Conservation (phyloP, 1,140 invertebrate species). For the Proctacanthus coquilletti region DNA sequence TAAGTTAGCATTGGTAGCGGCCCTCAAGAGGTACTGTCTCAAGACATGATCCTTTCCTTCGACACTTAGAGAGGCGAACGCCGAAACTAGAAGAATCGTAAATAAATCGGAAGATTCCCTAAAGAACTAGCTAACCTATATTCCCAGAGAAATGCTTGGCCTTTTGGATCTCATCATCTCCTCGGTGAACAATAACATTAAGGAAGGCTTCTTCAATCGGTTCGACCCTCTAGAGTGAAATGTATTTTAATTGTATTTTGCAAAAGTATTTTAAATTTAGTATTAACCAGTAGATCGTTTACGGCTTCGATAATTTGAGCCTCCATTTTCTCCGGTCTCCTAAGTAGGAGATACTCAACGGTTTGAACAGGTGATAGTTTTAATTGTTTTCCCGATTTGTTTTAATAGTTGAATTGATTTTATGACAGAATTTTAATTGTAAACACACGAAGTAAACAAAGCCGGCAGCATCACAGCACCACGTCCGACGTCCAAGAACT, state of each 20-base stretch:
- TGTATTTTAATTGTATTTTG: too few relatives aligned
- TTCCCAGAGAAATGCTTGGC: constrained; percentile 47
- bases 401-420: too few relatives aligned
- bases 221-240: constrained; percentile 50
- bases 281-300: constrained; percentile 20
- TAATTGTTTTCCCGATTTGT: too few relatives aligned
- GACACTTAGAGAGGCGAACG: constrained; percentile 34
- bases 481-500: too few relatives aligned
- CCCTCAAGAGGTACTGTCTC: constrained; percentile 49
- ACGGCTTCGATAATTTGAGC: constrained; percentile 11
- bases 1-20: constrained; percentile 51
- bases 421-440: too few relatives aligned
- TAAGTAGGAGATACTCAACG: too few relatives aligned
- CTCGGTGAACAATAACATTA: constrained; percentile 61
- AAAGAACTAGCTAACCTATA: constrained; percentile 12
- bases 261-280: background rate
- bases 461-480: too few relatives aligned
- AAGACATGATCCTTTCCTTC: constrained; percentile 58
- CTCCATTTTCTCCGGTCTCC: too few relatives aligned
- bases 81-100: constrained; percentile 23
- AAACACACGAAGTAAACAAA: too few relatives aligned
- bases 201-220: constrained; percentile 75
- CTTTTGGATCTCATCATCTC: constrained; percentile 48
- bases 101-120: background rate
- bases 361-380: too few relatives aligned